Conservation (phyloP, 1,140 invertebrate genomes). For the Babylonia areolata region DNA sequence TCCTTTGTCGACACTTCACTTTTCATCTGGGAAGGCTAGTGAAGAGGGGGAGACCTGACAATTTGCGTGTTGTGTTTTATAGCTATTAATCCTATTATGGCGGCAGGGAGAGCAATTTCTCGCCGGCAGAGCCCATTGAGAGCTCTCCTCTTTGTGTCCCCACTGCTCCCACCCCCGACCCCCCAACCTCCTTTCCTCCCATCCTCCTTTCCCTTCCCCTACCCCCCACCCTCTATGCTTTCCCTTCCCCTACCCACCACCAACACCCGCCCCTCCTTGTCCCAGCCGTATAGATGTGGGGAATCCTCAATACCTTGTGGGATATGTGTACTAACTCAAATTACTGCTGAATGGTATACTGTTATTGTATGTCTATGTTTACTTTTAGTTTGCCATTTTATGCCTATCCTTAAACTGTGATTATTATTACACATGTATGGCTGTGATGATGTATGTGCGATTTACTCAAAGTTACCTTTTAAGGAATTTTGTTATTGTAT, state of each 20-base stretch:
- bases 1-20: conserved; percentile 38
- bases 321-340: no score
- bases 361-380: no score
- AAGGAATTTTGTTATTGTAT: no score
- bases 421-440: no score
- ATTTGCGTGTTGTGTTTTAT: conserved; percentile 37
- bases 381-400: no score
- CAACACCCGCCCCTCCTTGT: not conserved
- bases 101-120: conserved; percentile 19
- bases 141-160: not conserved
- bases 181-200: not conserved
- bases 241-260: not conserved
- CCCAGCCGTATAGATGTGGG: not conserved
- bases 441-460: no score
- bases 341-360: no score
- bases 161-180: not conserved
- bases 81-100: conserved; percentile 34
- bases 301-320: no score
- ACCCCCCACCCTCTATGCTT: not conserved
- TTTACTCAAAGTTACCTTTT: no score
- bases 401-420: no score
- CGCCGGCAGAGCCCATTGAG: not conserved
- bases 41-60: conserved; percentile 22
- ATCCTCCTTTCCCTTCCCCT: not conserved
- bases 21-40: not conserved